phyloP scores from a whole-genome alignment of 2,113 vertebrate genomes.

The Trematomus loennbergii region DNA sequence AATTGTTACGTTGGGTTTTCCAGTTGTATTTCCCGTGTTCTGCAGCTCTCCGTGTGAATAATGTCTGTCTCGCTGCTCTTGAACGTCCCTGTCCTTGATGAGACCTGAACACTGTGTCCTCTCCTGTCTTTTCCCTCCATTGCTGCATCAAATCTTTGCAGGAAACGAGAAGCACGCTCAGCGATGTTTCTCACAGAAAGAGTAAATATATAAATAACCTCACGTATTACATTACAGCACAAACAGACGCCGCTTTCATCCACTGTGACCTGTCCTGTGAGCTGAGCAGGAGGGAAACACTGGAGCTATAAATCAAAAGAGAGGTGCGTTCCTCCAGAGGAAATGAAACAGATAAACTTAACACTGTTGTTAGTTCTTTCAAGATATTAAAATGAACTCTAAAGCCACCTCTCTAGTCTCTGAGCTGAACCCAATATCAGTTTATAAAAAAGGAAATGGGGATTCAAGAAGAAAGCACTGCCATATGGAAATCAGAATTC shows the following conservation, averaged over 20 bases:
- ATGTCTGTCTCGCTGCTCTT: neutral
- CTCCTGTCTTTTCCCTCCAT: conserved; percentile 1
- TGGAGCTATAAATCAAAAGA: conserved; percentile 45
- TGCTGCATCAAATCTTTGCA: neutral
- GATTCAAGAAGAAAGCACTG: neutral
- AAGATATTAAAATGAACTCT: conserved; percentile 8
- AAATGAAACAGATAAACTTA: neutral
- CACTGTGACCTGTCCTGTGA: conserved; percentile 51
- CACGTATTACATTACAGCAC: conserved; percentile 24
- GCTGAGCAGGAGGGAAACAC: conserved; percentile 22
- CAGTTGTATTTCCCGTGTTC: neutral
- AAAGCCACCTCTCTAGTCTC: neutral
- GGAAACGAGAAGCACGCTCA: conserved; percentile 29
- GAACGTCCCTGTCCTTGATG: conserved; percentile 18
- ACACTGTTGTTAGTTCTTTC: conserved; percentile 2
- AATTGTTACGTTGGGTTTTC: neutral
- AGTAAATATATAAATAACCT: conserved; percentile 4
- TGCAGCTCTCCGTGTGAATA: neutral
- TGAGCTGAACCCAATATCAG: conserved; percentile 3
- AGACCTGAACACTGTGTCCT: conserved; percentile 41
- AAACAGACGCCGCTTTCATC: conserved; percentile 25
- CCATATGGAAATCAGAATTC: too few relatives aligned
- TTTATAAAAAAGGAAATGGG: neutral
- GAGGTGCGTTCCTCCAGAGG: neutral
- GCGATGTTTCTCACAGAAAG: conserved; percentile 31